Conservation (phyloP, 2,888 invertebrate genomes). For the Prenolepis imparis region DNA sequence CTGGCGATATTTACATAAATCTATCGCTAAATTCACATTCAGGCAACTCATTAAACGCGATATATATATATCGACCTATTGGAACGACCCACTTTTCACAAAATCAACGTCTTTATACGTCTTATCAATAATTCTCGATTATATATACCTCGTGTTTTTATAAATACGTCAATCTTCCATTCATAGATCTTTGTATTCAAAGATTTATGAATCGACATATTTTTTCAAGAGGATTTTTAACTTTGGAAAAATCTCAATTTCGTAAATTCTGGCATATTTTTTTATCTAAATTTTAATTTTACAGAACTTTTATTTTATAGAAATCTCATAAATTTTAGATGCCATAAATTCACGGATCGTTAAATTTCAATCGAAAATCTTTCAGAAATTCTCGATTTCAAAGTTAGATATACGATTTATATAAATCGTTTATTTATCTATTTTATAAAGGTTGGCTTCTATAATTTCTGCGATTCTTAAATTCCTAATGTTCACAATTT, state of each 20-base stretch:
- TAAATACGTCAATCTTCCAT: background rate
- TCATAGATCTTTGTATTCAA: background rate
- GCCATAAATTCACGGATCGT: background rate
- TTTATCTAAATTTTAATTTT: background rate
- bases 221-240: background rate
- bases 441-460: background rate
- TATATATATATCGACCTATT: conserved; percentile 53
- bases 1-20: conserved; percentile 75
- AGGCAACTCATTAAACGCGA: conserved; percentile 70
- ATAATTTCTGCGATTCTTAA: background rate
- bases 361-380: background rate
- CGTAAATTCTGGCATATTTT: background rate
- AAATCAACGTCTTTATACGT: background rate
- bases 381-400: background rate
- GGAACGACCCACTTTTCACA: conserved; percentile 61
- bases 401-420: background rate
- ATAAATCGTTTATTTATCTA: background rate
- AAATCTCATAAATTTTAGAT: background rate
- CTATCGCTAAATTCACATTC: conserved; percentile 76
- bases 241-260: background rate
- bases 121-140: background rate
- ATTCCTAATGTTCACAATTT: conserved; percentile 1
- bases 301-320: background rate
- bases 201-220: background rate
- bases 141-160: background rate